Evolutionary conservation across 1,140 invertebrate genomes (phyloP), one percentile per base, ranked within the genome.

Genomic region (Drosophila elegans): DNA sequence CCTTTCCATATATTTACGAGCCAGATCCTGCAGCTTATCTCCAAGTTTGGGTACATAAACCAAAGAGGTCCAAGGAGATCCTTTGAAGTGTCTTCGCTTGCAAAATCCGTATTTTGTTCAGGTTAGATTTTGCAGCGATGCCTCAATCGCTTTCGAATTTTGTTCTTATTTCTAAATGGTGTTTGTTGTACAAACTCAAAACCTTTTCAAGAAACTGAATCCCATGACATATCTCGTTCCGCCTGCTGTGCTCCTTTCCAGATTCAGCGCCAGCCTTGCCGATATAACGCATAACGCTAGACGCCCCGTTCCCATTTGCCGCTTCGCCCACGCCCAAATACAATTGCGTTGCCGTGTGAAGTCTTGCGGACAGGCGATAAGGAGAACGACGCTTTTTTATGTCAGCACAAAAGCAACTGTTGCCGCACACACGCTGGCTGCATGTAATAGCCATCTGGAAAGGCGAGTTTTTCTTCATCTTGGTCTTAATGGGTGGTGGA

Each of bases 331-430:
- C 16, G 16, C 54, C 46, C 29, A 53, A 45, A 67, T 56, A 77
- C 54, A 44, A 54, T 57, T 72, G 25, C 52, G 51, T 53, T 21
- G n/a, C 46, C n/a, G 63, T 64, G 82, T 86, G 83, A 88, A 86
- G 83, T 88, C 83, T 86, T 88, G 83, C 79, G 75, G 32, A 48
- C 53, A 63, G 62, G 60, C 71, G 83, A 86, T 86, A 86, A 89
- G 79, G 13, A 74, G 39, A 71, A 63, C 55, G 49, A 68, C 71
- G 55, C 29, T 42, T 61, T 69, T 77, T 75, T 39, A 53, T 68
- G 41, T 38, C 46, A 68, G 55, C 55, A 61, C 39, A 63, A 61
- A 45, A 71, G 68, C 64, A 71, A 72, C 64, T 44, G 46, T 68
- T 72, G 64, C 36, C 54, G 32, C 51, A 55, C 60, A 44, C 60